Percentiles rank a stretch among this genome's conserved stretches.
These are phyloP conservation scores for Spheniscus mendiculus DNA, from an alignment of 2,113 vertebrate genomes.

Conservation along the genomic window DNA sequence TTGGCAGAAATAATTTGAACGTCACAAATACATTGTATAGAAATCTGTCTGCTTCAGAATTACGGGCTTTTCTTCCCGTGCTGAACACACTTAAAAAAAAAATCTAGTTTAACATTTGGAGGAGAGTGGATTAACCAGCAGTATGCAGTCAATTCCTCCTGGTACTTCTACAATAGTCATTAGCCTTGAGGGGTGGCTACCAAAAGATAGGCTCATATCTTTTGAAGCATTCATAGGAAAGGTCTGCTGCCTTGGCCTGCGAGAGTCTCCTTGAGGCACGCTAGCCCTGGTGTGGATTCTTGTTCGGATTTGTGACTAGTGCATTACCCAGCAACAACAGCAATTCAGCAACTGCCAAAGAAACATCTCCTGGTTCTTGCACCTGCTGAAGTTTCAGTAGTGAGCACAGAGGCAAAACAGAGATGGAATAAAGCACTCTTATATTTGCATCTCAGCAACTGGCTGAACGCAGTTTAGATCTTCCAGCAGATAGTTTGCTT, in stretches of 20 bases:
- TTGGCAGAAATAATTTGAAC: conserved; percentile 18
- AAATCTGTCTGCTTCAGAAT: conserved; percentile 11
- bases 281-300: not conserved
- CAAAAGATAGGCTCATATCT: not conserved
- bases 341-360: not conserved
- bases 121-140: not conserved
- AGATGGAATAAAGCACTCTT: not conserved
- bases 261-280: not conserved
- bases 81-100: not conserved
- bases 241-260: not conserved
- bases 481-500: not conserved
- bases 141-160: not conserved
- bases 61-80: not conserved
- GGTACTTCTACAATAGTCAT: not conserved
- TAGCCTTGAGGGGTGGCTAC: not conserved
- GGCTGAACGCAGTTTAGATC: not conserved
- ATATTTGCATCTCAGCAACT: not conserved
- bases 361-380: not conserved
- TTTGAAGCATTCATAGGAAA: not conserved
- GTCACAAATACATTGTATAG: not conserved
- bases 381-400: not conserved
- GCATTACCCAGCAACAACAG: not conserved
- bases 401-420: not conserved
- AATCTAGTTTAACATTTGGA: not conserved
- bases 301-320: not conserved